phyloP scores from a whole-genome alignment of 1,140 invertebrate genomes.

The Notospermus geniculatus region DNA sequence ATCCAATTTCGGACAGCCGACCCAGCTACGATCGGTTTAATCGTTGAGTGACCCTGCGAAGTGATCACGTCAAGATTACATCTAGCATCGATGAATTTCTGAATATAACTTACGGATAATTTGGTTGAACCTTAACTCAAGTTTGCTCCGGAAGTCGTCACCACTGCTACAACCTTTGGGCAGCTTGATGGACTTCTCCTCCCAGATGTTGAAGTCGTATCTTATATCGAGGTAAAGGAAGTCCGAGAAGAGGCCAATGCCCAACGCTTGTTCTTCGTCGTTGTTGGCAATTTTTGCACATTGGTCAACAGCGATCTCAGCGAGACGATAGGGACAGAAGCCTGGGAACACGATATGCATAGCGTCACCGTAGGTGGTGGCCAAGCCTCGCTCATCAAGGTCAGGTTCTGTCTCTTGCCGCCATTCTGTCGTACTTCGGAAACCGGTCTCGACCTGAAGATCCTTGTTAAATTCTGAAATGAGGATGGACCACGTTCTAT shows the following conservation, averaged over 20 bases:
- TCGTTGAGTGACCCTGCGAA: no score
- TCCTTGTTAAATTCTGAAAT: no score
- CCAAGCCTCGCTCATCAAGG: slow-evolving; percentile 22
- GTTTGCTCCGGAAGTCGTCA: slow-evolving; percentile 10
- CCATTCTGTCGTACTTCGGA: not conserved
- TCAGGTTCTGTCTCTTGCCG: slow-evolving; percentile 23
- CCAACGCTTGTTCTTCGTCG: slow-evolving; percentile 14
- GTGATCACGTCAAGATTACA: no score
- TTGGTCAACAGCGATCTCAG: slow-evolving; percentile 21
- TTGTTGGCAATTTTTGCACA: slow-evolving; percentile 27
- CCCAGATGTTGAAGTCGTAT: slow-evolving; percentile 26
- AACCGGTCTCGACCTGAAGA: no score
- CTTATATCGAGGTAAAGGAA: slow-evolving; percentile 29
- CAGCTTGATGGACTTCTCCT: slow-evolving; percentile 11
- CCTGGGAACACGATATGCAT: slow-evolving; percentile 11
- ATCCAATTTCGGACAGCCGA: no score
- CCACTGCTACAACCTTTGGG: slow-evolving; percentile 11
- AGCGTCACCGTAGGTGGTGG: slow-evolving; percentile 9
- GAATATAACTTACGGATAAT: slow-evolving; percentile 21
- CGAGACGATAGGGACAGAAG: slow-evolving; percentile 11
- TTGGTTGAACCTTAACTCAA: slow-evolving; percentile 17
- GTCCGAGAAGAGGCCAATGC: slow-evolving; percentile 26
- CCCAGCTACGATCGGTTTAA: no score
- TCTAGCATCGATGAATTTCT: no score
- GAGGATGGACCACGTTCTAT: no score